Evolutionary conservation across 2,888 invertebrate genomes (phyloP), one percentile per base, ranked within the genome.

Genomic region (Patella depressa): DNA sequence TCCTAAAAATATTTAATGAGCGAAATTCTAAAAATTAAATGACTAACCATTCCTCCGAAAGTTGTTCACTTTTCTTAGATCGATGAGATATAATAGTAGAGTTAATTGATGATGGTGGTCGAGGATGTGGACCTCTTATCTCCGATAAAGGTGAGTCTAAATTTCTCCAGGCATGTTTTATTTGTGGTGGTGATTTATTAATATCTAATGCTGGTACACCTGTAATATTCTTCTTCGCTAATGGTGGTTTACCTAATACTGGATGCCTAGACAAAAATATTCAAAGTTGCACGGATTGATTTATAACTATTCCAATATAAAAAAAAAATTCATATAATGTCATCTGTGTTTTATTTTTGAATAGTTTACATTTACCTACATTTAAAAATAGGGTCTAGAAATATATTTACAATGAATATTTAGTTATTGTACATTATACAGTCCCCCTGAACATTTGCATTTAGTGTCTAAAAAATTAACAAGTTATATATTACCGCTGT

Each of bases 1-100:
- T 45, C 45, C 45, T 45, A 45, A 7, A 45, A 45, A 45, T 45
- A 45, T 45, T 0, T 45, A 45, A 7, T 45, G 9, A 7, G 9
- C 45, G 7, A 45, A 45, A 45, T 1, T 9, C 7, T 9, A 7
- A 45, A 29, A 29, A 65, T 17, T 59, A n/a, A 34, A 14, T 45
- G 45, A 78, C 81, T 80, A 75, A 89, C 89, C 89, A 89, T 76
- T 89, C 89, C 75, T 89, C 87, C 7, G 88, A 83, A 45, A 89
- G 59, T 75, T 85, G 81, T 74, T 89, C 89, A 78, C 88, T 88
- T 74, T 87, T 88, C 73, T 81, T 85, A 0, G 88, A 86, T 57
- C 82, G 70, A 14, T 75, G 83, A 14, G 88, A 84, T 4, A 24
- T 5, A 14, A 65, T 9, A 12, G 84, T 86, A 75, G 87, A 88